Percentiles rank a stretch among this genome's conserved stretches.
phyloP scores from a whole-genome alignment of 2,797 vertebrate genomes.

The Oreochromis mossambicus region DNA sequence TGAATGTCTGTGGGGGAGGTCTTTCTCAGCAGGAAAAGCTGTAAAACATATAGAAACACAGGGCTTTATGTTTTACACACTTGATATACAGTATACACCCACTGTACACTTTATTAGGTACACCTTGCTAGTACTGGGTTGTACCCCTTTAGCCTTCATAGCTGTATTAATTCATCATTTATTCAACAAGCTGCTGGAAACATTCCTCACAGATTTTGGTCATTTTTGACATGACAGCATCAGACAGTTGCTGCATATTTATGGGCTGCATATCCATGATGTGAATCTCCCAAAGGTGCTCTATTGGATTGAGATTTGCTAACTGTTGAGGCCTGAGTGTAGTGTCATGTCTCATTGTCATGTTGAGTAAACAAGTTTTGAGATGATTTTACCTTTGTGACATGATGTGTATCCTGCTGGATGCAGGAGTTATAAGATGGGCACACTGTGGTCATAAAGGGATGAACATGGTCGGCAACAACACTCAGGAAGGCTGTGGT shows the following conservation, averaged over 20 bases:
- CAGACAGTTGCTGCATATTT: background rate
- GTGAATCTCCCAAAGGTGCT: background rate
- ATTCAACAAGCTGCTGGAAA: background rate
- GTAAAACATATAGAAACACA: background rate
- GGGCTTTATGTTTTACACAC: background rate
- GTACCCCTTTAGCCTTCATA: background rate
- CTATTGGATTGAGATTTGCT: background rate
- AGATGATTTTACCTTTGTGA: background rate
- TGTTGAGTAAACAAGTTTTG: background rate
- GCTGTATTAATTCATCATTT: background rate
- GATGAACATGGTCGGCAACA: background rate
- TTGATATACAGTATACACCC: background rate
- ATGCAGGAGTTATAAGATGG: background rate
- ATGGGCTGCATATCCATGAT: rapidly evolving
- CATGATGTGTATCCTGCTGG: background rate
- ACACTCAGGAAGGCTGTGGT: rapidly evolving
- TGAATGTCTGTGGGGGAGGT: background rate
- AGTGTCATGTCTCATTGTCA: background rate
- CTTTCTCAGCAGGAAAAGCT: background rate
- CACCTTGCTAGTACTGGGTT: background rate
- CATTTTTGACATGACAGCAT: background rate
- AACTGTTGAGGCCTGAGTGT: background rate
- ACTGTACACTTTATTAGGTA: background rate
- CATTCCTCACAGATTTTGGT: background rate
- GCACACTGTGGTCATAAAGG: background rate